Percentiles rank a stretch among this genome's conserved stretches.
phyloP scores from a whole-genome alignment of 2,113 vertebrate genomes.

The Stercorarius parasiticus region DNA sequence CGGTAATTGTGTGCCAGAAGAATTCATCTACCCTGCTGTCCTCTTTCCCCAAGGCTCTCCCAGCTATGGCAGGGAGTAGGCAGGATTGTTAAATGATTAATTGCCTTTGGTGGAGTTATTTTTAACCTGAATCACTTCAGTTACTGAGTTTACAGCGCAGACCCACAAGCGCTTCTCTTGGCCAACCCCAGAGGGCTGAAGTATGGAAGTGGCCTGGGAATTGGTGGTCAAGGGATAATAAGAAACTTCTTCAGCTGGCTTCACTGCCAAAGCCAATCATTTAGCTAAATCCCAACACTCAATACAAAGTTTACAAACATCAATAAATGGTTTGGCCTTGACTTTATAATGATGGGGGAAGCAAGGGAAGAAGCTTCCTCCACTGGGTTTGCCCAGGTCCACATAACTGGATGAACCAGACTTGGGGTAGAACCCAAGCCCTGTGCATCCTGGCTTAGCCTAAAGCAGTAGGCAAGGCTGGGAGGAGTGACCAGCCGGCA shows the following conservation, averaged over 20 bases:
- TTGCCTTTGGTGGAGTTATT: constrained; percentile 43
- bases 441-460: not conserved
- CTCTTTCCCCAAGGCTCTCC: constrained; percentile 37
- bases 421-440: not conserved
- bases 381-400: not conserved
- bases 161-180: not conserved
- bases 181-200: constrained; percentile 20
- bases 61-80: constrained; percentile 6
- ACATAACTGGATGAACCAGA: not conserved
- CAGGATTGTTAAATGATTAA: constrained; percentile 43
- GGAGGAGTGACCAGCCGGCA: not conserved
- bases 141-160: not conserved
- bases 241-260: constrained; percentile 21
- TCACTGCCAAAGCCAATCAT: not conserved
- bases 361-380: not conserved
- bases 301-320: constrained; percentile 18
- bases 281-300: constrained; percentile 8
- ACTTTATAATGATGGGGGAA: not conserved
- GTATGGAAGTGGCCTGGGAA: constrained; percentile 4
- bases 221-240: constrained; percentile 24
- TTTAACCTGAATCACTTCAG: constrained; percentile 44
- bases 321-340: constrained; percentile 14
- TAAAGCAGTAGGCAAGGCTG: not conserved
- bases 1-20: constrained; percentile 8
- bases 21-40: constrained; percentile 47